Base-by-base conservation (phyloP, 2,113 vertebrate species). In the Sebastes fasciatus region DNA sequence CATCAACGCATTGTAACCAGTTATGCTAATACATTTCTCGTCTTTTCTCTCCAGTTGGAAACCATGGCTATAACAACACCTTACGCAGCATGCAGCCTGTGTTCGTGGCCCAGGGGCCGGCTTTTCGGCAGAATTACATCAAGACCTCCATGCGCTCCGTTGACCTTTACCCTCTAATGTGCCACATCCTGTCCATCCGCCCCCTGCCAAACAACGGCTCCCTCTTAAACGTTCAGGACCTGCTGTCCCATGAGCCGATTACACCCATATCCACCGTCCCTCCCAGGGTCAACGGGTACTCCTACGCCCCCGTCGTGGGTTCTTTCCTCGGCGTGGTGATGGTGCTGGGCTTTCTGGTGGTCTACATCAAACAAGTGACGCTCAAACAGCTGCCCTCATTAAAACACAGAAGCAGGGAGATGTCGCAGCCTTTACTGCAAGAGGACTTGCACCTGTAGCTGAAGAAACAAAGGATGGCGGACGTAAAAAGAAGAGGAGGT, bases 141-240 rank as follows among this genome's bases (percentile, higher is more conserved):
- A 97, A 96, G 85, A 82, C 91, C 77, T 92, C 85, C 79, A 97
- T 98, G 96, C 93, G 92, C 40, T 94, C 95, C 0, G 96, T 97
- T 6, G 98, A 98, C 88, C 91, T 99, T 66, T 98, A 99, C 90
- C 96, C 97, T 0, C 95, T 99, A 43, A 92, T 98, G 94, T 98
- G 97, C 92, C 93, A 96, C 77, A 95, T 99, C 51, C 95, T 99
- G 68, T 92, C 88, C 52, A 72, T 97, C 82, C 92, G 6, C 0
- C 93, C 97, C 0, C 66, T 94, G 72, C 96, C 97, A 7, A 97
- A 96, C 95, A 98, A 98, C 3, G 97, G 98, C 21, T 98, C 98
- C 0, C 86, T 98, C 78, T 42, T 12, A 0, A 91, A 93, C 0
- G 94, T 98, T 54, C 90, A 90, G 85, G 97, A 98, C 77, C 87